A percentile compares a stretch with the other conserved stretches of the same genome.
These are phyloP conservation scores for Bemisia tabaci DNA, from an alignment of 1,140 invertebrate genomes.

Conservation along the genomic window DNA sequence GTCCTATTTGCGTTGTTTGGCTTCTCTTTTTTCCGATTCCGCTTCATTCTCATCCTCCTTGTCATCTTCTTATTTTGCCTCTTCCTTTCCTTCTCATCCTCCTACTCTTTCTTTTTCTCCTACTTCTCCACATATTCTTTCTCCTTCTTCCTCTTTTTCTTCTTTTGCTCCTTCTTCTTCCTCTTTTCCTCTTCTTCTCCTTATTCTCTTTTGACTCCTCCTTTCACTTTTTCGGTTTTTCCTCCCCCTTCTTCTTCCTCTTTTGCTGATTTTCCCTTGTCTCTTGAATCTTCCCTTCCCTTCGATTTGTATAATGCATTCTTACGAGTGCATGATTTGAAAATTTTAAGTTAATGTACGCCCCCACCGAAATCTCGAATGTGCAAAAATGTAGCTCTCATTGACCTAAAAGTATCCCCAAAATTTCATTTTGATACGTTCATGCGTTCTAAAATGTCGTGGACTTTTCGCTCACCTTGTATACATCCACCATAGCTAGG, in stretches of 20 bases:
- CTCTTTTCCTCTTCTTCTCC: not conserved
- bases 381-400: too few relatives aligned
- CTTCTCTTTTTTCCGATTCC: not conserved
- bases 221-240: not conserved
- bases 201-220: not conserved
- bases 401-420: too few relatives aligned
- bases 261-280: too few relatives aligned
- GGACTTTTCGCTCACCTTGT: too few relatives aligned
- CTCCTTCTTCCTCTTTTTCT: not conserved
- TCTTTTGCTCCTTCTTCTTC: not conserved
- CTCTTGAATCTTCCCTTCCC: too few relatives aligned
- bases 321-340: too few relatives aligned
- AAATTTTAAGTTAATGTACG: too few relatives aligned
- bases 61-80: not conserved
- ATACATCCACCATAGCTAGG: too few relatives aligned
- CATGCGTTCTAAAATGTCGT: too few relatives aligned
- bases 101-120: not conserved
- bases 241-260: not conserved
- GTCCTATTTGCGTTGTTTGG: not conserved
- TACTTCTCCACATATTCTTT: not conserved
- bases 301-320: too few relatives aligned
- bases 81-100: not conserved
- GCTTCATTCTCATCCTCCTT: not conserved
- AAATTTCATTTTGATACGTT: too few relatives aligned
- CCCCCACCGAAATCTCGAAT: too few relatives aligned